Conservation (phyloP, 2,888 invertebrate genomes). For the Dione juno region DNA sequence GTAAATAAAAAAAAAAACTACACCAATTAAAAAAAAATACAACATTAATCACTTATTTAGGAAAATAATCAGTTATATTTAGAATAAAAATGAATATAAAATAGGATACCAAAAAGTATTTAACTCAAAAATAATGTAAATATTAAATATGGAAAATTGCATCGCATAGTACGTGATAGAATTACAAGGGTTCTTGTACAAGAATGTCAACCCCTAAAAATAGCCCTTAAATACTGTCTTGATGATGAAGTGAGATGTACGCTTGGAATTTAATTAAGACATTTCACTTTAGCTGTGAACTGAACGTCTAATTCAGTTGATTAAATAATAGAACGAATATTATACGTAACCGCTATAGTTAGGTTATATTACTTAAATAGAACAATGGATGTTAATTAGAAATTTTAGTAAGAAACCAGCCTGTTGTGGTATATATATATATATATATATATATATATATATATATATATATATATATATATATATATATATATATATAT, state of each 20-base stretch:
- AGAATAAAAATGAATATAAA: background rate
- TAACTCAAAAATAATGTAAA: background rate
- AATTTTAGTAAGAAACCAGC: background rate
- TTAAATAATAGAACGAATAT: conserved; percentile 9
- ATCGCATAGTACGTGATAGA: conserved; percentile 1
- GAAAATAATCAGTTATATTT: background rate
- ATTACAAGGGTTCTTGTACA: conserved; percentile 7
- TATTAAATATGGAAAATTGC: background rate
- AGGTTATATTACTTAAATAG: too few species aligned
- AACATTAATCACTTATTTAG: too few species aligned
- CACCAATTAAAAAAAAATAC: too few species aligned
- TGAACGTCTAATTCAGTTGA: conserved; percentile 19
- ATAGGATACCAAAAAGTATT: background rate
- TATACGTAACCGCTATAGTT: background rate
- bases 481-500: background rate
- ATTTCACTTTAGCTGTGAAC: conserved; percentile 16
- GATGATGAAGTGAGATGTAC: conserved; percentile 24
- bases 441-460: too few species aligned
- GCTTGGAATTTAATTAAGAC: conserved; percentile 25
- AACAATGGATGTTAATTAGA: background rate
- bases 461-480: too few species aligned
- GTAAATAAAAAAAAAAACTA: too few species aligned
- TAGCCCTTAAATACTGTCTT: conserved; percentile 2
- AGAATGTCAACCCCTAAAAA: conserved; percentile 18
- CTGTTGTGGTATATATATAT: background rate